phyloP scores from a whole-genome alignment of 2,113 vertebrate species.

The Hirundichthys speculiger region DNA sequence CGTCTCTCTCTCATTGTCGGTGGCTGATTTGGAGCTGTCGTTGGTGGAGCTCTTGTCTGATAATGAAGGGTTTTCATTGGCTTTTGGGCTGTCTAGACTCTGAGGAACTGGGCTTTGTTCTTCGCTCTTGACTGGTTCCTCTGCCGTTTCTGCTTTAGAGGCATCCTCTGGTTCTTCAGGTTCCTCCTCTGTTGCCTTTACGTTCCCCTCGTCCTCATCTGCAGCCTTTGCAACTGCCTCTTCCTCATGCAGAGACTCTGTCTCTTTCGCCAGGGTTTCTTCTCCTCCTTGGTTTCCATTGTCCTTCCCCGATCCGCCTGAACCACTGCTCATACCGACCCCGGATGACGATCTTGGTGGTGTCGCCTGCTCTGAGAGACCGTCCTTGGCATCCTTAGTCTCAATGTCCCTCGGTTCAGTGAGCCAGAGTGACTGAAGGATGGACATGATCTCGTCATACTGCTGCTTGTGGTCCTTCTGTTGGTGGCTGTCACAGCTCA shows the following conservation, averaged over 20 bases:
- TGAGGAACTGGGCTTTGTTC: constrained; percentile 20
- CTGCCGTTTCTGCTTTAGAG: constrained; percentile 3
- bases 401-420: constrained; percentile 43
- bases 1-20: constrained; percentile 48
- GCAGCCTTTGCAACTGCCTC: constrained; percentile 3
- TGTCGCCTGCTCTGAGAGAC: constrained; percentile 48
- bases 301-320: constrained; percentile 85
- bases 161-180: constrained; percentile 9
- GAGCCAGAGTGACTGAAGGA: constrained; percentile 86
- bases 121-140: constrained; percentile 25
- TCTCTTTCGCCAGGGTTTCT: constrained; percentile 34
- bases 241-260: constrained; percentile 34
- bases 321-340: constrained; percentile 86
- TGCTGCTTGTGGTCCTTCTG: constrained; percentile 38
- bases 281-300: constrained; percentile 65
- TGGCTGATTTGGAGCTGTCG: constrained; percentile 66
- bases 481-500: constrained; percentile 39
- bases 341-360: constrained; percentile 88
- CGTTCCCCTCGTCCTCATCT: constrained; percentile 4
- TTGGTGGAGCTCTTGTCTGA: constrained; percentile 57
- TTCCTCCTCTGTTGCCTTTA: constrained; percentile 2
- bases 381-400: constrained; percentile 26
- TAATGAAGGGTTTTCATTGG: constrained; percentile 45
- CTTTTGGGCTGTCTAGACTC: constrained; percentile 52
- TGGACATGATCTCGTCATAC: constrained; percentile 80